These are phyloP conservation scores for Psophia crepitans DNA, from an alignment of 2,113 vertebrate species.

Conservation along the genomic window DNA sequence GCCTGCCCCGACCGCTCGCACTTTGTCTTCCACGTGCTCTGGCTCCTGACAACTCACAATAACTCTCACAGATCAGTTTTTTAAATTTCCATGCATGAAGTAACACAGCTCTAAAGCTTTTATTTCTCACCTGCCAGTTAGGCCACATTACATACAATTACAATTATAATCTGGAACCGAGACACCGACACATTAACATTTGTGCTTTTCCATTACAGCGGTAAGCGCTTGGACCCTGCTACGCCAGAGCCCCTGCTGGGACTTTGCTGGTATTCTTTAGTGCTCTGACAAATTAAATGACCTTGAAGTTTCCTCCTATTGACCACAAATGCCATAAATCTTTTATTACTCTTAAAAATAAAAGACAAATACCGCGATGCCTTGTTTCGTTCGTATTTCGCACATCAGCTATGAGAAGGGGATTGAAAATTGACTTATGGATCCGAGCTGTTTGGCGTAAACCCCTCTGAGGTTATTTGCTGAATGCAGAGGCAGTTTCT, in stretches of 20 bases:
- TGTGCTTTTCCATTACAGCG: not conserved
- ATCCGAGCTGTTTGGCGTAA: not conserved
- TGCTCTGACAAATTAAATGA: not conserved
- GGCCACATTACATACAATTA: not conserved
- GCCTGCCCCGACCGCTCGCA: not conserved
- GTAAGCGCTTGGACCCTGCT: not conserved
- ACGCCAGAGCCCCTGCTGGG: accelerated
- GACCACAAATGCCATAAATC: not conserved
- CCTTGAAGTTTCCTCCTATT: not conserved
- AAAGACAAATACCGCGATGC: not conserved
- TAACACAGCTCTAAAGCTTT: not conserved
- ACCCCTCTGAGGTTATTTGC: not conserved
- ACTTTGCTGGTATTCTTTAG: not conserved
- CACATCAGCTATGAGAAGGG: not conserved
- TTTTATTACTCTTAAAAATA: not conserved
- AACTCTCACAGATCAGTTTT: not conserved
- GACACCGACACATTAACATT: not conserved
- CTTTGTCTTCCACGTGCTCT: not conserved
- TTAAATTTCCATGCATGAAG: not conserved
- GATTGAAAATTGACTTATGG: not conserved
- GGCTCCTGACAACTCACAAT: not conserved
- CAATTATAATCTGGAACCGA: not conserved
- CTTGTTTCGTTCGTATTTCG: not conserved
- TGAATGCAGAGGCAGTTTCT: not conserved
- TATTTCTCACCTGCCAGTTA: not conserved